These are phyloP conservation scores for Callopanchax toddi DNA, from an alignment of 2,113 vertebrate genomes.

Conservation along the genomic window DNA sequence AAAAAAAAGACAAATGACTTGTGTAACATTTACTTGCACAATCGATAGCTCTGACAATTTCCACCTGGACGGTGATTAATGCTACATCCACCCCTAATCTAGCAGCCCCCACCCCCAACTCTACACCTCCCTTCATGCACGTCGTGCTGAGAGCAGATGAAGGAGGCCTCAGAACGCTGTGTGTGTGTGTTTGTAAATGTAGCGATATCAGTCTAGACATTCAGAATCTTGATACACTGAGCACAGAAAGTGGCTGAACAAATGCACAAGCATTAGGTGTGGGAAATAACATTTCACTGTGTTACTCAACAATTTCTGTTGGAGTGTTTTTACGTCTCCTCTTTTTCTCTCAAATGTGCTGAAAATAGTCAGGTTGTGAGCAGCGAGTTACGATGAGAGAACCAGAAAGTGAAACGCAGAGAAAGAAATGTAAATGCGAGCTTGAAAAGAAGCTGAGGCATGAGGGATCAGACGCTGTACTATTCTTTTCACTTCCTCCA, in stretches of 20 bases:
- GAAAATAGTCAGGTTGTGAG: conserved; percentile 71
- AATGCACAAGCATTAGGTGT: conserved; percentile 30
- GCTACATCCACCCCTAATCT: conserved; percentile 78
- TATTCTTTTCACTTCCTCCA: conserved; percentile 73
- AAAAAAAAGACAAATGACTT: conserved; percentile 93
- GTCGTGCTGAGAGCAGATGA: conserved; percentile 74
- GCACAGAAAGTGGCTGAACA: conserved; percentile 44
- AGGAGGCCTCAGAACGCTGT: conserved; percentile 58
- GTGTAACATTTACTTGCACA: conserved; percentile 94
- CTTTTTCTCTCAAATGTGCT: conserved; percentile 50
- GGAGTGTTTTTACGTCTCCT: conserved; percentile 44
- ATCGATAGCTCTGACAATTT: conserved; percentile 95
- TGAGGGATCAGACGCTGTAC: conserved; percentile 72
- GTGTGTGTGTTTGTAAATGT: conserved; percentile 24
- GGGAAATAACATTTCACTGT: conserved; percentile 51
- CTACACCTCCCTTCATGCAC: conserved; percentile 63
- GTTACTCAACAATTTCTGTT: conserved; percentile 41
- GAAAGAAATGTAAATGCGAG: conserved; percentile 73
- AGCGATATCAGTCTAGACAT: conserved; percentile 29
- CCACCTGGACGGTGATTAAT: conserved; percentile 93
- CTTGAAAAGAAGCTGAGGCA: conserved; percentile 71
- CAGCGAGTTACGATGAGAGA: conserved; percentile 52
- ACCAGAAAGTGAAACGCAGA: conserved; percentile 54
- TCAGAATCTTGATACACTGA: conserved; percentile 38
- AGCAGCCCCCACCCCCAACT: conserved; percentile 56